Evolutionary conservation across 2,797 vertebrate genomes (phyloP), one percentile per base, ranked within the genome.

Genomic region (Hybognathus amarus): DNA sequence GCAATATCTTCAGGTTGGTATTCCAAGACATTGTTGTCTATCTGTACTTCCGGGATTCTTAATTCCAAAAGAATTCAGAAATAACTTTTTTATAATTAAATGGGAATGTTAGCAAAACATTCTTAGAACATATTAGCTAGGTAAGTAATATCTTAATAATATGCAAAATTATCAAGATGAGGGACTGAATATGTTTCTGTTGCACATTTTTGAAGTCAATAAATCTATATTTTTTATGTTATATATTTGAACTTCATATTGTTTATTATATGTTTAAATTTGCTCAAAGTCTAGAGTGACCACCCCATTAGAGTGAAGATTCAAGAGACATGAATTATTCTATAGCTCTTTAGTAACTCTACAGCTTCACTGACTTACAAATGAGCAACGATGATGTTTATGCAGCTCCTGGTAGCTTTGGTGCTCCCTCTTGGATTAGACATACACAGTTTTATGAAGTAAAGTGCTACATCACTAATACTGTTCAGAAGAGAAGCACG

Each of bases 381-480:
- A 24, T 33, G 20, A 76, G 22, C 36, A 76, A 36, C 9, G 0
- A 10, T 24, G 61, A 36, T 66, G 27, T 78, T 63, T 64, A 17
- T 50, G 15, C 30, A 36, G 38, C 42, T 74, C 30, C 27, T 50
- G 40, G 18, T 64, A 78, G 76, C 61, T 66, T 64, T 66, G 61
- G 20, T 47, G 17, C 61, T 64, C 61, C 59, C 40, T 47, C 61
- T 77, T 78, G 59, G 42, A 81, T 45, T 73, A 64, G 40, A 63
- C 13, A 6, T 30, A 50, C 20, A 18, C 13, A 33, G 11, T 74
- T 64, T 73, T 50, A 36, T 63, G 27, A 63, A 63, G 42, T 64
- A 20, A 75, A 75, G 70, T 52, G 4, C 59, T 50, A 27, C 45
- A 52, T 74, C 30, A 24, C 69, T 38, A 82, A 75, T 54, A 17